phyloP scores from a whole-genome alignment of 2,888 invertebrate genomes.

The Alloplasta piceator region DNA sequence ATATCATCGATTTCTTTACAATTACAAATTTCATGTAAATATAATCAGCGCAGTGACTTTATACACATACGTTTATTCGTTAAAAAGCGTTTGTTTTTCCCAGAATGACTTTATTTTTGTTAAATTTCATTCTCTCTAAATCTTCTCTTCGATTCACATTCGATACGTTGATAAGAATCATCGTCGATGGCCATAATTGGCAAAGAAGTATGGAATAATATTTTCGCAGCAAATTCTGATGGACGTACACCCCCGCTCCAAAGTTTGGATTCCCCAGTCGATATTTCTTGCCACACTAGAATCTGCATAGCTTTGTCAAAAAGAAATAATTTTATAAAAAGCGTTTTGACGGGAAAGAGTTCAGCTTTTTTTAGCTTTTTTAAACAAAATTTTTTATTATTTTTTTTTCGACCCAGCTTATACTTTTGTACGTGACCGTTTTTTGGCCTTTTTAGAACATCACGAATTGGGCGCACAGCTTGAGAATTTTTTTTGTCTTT shows the following conservation, averaged over 20 bases:
- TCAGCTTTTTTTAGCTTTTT: too few species aligned
- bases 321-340: too few species aligned
- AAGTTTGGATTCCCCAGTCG: too few species aligned
- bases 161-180: conserved; percentile 32
- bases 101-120: conserved; percentile 71
- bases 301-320: too few species aligned
- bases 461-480: too few species aligned
- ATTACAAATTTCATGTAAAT: conserved; percentile 31
- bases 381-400: too few species aligned
- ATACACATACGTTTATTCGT: conserved; percentile 61
- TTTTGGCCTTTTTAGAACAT: too few species aligned
- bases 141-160: conserved; percentile 29
- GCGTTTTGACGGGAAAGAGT: too few species aligned
- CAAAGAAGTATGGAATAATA: conserved; percentile 66
- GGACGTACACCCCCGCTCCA: too few species aligned
- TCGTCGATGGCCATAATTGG: conserved; percentile 66
- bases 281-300: not conserved
- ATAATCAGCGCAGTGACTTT: conserved; percentile 41
- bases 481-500: too few species aligned
- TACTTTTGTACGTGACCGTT: too few species aligned
- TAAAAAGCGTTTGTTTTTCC: conserved; percentile 80
- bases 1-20: not conserved
- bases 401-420: too few species aligned
- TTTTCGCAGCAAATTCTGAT: conserved; percentile 11
- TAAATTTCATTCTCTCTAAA: not conserved